These are phyloP conservation scores for Microplitis deprimator DNA, from an alignment of 2,888 invertebrate genomes.

Conservation along the genomic window DNA sequence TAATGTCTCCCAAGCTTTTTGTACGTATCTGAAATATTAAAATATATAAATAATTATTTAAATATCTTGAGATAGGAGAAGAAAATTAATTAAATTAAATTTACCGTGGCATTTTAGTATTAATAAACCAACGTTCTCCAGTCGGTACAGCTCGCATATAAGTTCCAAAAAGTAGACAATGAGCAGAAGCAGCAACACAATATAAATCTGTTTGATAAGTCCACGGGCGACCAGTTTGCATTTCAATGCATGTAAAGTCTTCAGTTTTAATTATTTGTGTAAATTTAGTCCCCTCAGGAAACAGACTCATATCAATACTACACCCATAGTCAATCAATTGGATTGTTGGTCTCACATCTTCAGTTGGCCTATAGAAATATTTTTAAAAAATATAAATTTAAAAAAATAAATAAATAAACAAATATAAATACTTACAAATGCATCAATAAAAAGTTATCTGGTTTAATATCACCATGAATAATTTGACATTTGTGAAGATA, in stretches of 20 bases:
- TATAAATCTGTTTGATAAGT: constrained; percentile 94
- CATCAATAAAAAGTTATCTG: constrained; percentile 92
- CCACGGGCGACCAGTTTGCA: constrained; percentile 92
- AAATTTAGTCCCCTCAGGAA: constrained; percentile 85
- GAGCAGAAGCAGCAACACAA: constrained; percentile 89
- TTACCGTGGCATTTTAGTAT: constrained; percentile 81
- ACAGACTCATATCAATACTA: constrained; percentile 92
- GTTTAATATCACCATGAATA: constrained; percentile 96
- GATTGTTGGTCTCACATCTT: constrained; percentile 79
- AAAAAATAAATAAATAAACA: constrained; percentile 14
- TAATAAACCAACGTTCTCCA: constrained; percentile 79
- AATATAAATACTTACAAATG: constrained; percentile 75
- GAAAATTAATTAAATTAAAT: neutral
- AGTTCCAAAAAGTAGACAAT: constrained; percentile 88
- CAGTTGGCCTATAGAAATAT: constrained; percentile 74
- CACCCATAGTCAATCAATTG: constrained; percentile 96
- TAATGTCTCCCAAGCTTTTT: constrained; percentile 84
- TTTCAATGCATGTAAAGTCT: constrained; percentile 89
- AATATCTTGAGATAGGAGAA: neutral
- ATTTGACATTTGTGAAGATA: constrained; percentile 89
- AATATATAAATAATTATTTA: neutral
- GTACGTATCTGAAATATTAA: constrained; percentile 76
- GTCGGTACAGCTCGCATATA: constrained; percentile 87
- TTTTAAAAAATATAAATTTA: constrained; percentile 24
- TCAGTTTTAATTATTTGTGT: constrained; percentile 83